A percentile compares a stretch with the other conserved stretches of the same genome.
Conservation (phyloP, 1,140 invertebrate genomes). For the Acromyrmex charruanus region DNA sequence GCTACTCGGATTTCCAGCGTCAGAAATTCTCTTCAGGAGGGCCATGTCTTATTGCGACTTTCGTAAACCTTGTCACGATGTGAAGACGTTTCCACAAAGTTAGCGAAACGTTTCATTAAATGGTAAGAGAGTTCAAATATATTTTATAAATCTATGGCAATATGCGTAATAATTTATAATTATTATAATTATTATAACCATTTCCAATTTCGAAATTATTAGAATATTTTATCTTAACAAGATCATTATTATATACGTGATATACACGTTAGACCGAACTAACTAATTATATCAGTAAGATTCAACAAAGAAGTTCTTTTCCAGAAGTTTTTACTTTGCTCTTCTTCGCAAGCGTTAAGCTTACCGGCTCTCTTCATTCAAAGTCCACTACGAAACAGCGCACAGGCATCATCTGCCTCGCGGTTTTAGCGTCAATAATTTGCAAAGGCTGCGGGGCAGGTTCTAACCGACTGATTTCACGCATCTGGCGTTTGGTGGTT, state of each 20-base stretch:
- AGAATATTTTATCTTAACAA: neutral
- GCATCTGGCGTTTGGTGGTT: conserved; percentile 85
- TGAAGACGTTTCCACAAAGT: conserved; percentile 36
- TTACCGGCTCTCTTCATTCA: conserved; percentile 38
- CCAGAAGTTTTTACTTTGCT: conserved; percentile 7
- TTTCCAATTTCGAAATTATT: neutral
- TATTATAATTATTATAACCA: neutral
- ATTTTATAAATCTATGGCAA: neutral
- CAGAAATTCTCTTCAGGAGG: conserved; percentile 62
- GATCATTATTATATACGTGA: neutral
- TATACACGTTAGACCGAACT: neutral
- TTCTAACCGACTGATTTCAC: conserved; percentile 84
- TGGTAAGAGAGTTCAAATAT: neutral
- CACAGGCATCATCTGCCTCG: conserved; percentile 74
- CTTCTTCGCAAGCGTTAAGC: neutral
- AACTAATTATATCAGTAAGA: conserved; percentile 31
- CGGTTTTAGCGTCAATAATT: conserved; percentile 82
- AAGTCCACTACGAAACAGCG: conserved; percentile 42
- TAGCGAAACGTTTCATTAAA: conserved; percentile 27
- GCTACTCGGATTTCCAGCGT: conserved; percentile 55
- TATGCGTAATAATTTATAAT: neutral
- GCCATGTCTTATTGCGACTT: conserved; percentile 65
- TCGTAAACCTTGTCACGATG: conserved; percentile 45
- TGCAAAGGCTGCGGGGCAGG: conserved; percentile 79
- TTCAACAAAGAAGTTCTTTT: neutral